These are phyloP conservation scores for Solea solea DNA, from an alignment of 2,113 vertebrate species.

Conservation along the genomic window DNA sequence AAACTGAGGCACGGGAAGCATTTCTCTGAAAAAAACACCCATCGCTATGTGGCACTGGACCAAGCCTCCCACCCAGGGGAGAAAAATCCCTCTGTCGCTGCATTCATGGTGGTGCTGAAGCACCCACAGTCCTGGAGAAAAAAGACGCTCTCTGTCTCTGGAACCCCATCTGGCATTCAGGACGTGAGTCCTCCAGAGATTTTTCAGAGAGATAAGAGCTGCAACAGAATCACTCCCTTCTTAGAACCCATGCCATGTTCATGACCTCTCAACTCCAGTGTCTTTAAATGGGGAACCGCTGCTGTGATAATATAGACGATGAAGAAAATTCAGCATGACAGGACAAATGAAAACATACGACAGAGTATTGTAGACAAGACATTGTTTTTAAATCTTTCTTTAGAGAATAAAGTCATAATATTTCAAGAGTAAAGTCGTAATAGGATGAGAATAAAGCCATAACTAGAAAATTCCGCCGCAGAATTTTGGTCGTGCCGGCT, in stretches of 20 bases:
- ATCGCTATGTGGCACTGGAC: conserved; percentile 70
- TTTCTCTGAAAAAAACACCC: conserved; percentile 69
- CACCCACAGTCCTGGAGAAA: conserved; percentile 69
- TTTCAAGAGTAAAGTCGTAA: too few relatives aligned
- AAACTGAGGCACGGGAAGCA: conserved; percentile 74
- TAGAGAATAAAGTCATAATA: too few relatives aligned
- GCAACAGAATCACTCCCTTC: conserved; percentile 36
- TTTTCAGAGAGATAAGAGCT: conserved; percentile 56
- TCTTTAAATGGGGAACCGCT: conserved; percentile 2
- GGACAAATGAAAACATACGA: too few relatives aligned
- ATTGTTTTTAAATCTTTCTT: too few relatives aligned
- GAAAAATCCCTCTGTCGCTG: conserved; percentile 48
- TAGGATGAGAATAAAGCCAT: too few relatives aligned
- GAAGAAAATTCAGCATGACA: neutral
- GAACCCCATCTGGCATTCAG: conserved; percentile 62
- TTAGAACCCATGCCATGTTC: conserved; percentile 12
- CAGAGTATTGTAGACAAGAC: too few relatives aligned
- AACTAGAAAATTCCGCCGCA: too few relatives aligned
- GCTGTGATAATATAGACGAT: too few relatives aligned
- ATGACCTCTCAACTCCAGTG: conserved; percentile 37
- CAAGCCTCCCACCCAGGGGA: conserved; percentile 70
- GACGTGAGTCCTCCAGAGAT: conserved; percentile 58
- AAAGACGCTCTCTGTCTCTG: conserved; percentile 71
- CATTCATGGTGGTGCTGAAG: conserved; percentile 72
- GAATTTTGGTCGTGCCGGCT: too few relatives aligned